Percentiles rank a stretch among this genome's conserved stretches.
Evolutionary conservation across 2,113 vertebrate species (phyloP).

Genomic region (Hiodon alosoides): DNA sequence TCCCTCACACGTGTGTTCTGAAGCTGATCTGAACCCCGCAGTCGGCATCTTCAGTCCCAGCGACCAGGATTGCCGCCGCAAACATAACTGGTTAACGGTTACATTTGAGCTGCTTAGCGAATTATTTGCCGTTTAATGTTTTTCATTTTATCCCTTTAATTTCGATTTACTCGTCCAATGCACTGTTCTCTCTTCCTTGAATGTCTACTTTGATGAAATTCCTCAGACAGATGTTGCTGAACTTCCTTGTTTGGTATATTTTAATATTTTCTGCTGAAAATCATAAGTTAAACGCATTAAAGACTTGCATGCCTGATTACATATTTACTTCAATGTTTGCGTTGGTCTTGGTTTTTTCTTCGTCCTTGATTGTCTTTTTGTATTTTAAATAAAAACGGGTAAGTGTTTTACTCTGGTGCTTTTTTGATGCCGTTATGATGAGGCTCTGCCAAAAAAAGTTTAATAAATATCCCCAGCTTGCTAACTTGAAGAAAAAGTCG

Average conservation of each 20-base stretch:
- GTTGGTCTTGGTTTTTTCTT: conserved; percentile 1
- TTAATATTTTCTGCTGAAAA: conserved; percentile 3
- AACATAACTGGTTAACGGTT: no score
- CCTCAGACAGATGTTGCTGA: conserved; percentile 14
- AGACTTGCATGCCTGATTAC: neutral
- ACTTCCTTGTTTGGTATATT: conserved; percentile 6
- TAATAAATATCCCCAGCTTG: neutral
- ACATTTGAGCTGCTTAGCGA: no score
- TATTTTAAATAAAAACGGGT: conserved; percentile 15
- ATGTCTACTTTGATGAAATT: neutral
- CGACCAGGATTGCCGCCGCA: no score
- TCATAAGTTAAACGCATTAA: neutral
- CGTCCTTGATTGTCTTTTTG: neutral
- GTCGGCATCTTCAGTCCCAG: no score
- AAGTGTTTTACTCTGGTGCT: neutral
- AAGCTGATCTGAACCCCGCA: no score
- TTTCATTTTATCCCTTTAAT: no score
- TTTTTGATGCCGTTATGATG: neutral
- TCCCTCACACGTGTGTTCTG: no score
- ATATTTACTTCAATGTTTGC: neutral
- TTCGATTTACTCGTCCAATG: no score
- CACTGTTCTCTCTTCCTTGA: neutral
- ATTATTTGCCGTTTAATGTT: no score
- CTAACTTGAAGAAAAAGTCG: no score
- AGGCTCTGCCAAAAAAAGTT: neutral